Percentiles rank a stretch among this genome's conserved stretches.
Evolutionary conservation across 2,797 vertebrate species (phyloP).

Genomic region (Urosaurus nigricauda): DNA sequence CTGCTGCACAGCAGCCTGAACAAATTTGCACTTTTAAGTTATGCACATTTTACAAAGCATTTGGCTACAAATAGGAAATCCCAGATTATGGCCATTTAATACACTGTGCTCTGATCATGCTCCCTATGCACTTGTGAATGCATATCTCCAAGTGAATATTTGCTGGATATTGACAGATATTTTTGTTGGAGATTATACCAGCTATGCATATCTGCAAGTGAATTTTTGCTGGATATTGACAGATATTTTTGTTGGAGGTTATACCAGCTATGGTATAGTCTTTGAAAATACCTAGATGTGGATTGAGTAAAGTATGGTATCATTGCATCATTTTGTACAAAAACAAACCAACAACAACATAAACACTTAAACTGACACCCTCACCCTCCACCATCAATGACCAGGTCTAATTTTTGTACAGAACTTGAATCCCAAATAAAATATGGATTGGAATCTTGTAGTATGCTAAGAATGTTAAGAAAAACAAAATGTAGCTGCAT

Average conservation of each 20-base stretch:
- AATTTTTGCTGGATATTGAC: too few relatives aligned
- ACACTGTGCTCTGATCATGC: not conserved
- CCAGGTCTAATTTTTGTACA: not conserved
- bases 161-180: too few relatives aligned
- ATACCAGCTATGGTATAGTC: too few relatives aligned
- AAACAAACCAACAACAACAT: not conserved
- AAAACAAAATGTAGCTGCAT: not conserved
- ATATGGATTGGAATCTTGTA: not conserved
- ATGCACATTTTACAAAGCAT: not conserved
- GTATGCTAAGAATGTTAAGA: not conserved
- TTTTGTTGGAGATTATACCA: too few relatives aligned
- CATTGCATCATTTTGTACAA: not conserved
- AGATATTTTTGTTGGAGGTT: too few relatives aligned
- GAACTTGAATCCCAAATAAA: too few relatives aligned
- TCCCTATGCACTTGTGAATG: not conserved
- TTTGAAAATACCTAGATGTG: not conserved
- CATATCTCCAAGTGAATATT: too few relatives aligned
- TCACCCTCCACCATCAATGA: not conserved
- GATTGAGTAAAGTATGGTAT: not conserved
- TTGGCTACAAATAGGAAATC: not conserved
- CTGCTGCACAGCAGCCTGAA: not conserved
- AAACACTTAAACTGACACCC: not conserved
- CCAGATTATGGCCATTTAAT: not conserved
- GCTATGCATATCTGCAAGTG: too few relatives aligned
- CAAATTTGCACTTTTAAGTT: not conserved